phyloP scores from a whole-genome alignment of 2,113 vertebrate species.

The Centrocercus urophasianus region DNA sequence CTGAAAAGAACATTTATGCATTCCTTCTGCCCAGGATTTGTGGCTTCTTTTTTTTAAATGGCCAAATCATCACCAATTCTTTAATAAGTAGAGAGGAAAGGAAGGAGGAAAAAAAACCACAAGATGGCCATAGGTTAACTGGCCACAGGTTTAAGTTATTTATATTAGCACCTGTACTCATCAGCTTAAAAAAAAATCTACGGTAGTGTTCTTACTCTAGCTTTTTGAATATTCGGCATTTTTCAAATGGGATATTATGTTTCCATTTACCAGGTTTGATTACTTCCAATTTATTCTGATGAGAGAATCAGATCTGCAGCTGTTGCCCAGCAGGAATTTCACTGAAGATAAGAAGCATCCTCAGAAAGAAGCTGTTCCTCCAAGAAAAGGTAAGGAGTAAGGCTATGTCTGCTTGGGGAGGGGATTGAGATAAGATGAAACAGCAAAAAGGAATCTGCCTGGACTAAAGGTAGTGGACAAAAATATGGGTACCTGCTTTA shows the following conservation, averaged over 20 bases:
- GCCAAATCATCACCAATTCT: neutral
- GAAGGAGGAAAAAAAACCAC: fast-evolving
- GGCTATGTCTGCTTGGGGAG: neutral
- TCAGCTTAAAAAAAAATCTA: neutral
- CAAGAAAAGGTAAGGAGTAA: neutral
- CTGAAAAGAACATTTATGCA: neutral
- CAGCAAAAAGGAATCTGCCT: neutral
- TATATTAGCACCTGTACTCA: neutral
- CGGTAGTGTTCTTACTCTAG: neutral
- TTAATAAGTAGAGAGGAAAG: neutral
- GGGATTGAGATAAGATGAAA: neutral
- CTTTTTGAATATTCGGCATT: neutral
- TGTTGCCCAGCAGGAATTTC: neutral
- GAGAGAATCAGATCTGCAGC: neutral
- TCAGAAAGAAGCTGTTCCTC: neutral
- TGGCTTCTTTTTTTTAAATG: neutral
- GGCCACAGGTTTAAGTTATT: neutral
- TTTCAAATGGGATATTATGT: neutral
- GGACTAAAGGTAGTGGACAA: neutral
- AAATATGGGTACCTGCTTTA: neutral
- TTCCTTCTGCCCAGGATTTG: neutral
- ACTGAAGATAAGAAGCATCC: neutral
- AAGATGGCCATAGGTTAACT: neutral
- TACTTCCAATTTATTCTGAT: neutral
- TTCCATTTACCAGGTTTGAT: conserved; percentile 8